Evolutionary conservation across 2,888 invertebrate species (phyloP).

Genomic region (Melanotus villosus): DNA sequence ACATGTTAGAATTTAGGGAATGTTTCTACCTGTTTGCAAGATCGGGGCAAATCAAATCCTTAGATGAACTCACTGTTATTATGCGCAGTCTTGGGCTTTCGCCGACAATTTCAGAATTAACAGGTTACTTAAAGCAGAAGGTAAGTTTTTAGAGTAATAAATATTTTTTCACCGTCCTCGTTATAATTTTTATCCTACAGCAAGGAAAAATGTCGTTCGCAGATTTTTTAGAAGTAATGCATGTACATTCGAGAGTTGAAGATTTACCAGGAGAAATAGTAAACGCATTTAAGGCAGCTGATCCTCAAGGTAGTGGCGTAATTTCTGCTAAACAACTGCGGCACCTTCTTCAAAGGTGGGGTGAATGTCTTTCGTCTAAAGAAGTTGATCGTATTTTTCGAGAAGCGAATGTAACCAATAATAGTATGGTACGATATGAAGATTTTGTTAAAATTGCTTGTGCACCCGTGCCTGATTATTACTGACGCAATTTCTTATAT

Average conservation of each 20-base stretch:
- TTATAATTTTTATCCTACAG: slow-evolving; percentile 60
- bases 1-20: slow-evolving; percentile 89
- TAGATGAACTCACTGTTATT: slow-evolving; percentile 93
- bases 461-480: slow-evolving; percentile 94
- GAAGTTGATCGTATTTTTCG: slow-evolving; percentile 92
- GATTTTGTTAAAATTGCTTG: slow-evolving; percentile 94
- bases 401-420: slow-evolving; percentile 88
- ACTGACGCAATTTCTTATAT: slow-evolving; percentile 69
- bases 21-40: slow-evolving; percentile 96
- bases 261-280: slow-evolving; percentile 88
- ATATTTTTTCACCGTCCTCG: background rate
- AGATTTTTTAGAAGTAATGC: slow-evolving; percentile 96
- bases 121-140: slow-evolving; percentile 83
- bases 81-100: slow-evolving; percentile 96
- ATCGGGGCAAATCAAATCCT: slow-evolving; percentile 87
- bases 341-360: slow-evolving; percentile 91
- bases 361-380: slow-evolving; percentile 85
- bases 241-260: slow-evolving; percentile 89
- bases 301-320: slow-evolving; percentile 79
- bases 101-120: slow-evolving; percentile 92
- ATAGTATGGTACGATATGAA: slow-evolving; percentile 87
- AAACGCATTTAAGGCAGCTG: slow-evolving; percentile 92
- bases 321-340: slow-evolving; percentile 88
- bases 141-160: slow-evolving; percentile 47
- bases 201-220: slow-evolving; percentile 95